phyloP scores from a whole-genome alignment of 2,113 vertebrate genomes.

The Zosterops borbonicus region DNA sequence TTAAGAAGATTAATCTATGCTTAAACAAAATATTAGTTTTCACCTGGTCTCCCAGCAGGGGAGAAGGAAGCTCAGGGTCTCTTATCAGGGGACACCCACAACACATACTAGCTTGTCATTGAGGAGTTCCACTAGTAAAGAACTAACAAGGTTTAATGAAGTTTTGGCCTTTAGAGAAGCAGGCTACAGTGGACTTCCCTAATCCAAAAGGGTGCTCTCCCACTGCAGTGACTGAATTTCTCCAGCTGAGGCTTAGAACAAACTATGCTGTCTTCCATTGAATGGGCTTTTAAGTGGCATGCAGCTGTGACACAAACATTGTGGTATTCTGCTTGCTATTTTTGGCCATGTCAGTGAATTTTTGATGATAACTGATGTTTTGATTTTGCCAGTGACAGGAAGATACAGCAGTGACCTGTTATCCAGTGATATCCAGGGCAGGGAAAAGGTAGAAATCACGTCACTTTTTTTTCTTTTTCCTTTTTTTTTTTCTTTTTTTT shows the following conservation, averaged over 20 bases:
- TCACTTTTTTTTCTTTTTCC: too few species aligned
- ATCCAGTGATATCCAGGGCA: background rate
- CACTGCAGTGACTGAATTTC: background rate
- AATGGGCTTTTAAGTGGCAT: background rate
- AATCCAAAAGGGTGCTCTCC: background rate
- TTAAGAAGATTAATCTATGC: background rate
- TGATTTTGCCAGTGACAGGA: background rate
- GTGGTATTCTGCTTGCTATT: background rate
- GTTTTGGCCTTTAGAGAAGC: background rate
- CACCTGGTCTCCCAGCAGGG: rapidly evolving
- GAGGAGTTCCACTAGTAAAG: background rate
- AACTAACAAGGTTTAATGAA: background rate
- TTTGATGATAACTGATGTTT: background rate
- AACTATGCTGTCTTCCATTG: background rate
- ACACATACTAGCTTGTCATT: rapidly evolving
- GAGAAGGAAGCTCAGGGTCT: background rate
- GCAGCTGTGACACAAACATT: background rate
- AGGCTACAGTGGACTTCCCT: background rate
- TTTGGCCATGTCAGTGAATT: background rate
- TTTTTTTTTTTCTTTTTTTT: too few species aligned
- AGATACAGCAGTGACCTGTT: background rate
- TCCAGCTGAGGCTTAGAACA: background rate
- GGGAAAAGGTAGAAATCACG: background rate
- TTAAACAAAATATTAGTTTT: background rate
- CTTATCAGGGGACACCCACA: background rate